These are phyloP conservation scores for Tipula unca DNA, from an alignment of 2,888 invertebrate species.

Conservation along the genomic window DNA sequence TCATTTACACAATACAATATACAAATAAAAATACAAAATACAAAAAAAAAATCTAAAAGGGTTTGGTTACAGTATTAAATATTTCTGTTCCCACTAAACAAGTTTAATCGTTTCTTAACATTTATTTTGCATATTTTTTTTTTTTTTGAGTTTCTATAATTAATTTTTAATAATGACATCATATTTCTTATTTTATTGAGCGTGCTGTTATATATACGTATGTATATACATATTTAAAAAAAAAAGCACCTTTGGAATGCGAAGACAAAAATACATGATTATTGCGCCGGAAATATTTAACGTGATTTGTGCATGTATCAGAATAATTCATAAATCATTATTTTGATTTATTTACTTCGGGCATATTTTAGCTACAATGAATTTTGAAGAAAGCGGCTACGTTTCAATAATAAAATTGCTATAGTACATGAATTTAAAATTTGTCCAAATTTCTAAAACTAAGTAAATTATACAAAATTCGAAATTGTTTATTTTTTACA, in stretches of 20 bases:
- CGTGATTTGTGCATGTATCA: neutral
- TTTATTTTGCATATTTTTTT: neutral
- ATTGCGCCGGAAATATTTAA: neutral
- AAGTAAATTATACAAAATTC: too few relatives aligned
- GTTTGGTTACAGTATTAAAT: constrained; percentile 8
- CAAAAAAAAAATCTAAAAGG: neutral
- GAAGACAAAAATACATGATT: neutral
- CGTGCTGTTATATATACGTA: neutral
- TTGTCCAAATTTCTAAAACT: too few relatives aligned
- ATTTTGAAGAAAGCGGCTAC: too few relatives aligned
- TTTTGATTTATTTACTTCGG: too few relatives aligned
- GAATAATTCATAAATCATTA: neutral
- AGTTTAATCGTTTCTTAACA: constrained; percentile 14
- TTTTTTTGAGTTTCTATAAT: neutral
- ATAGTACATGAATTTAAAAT: too few relatives aligned
- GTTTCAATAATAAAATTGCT: too few relatives aligned
- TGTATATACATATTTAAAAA: neutral
- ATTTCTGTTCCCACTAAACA: neutral
- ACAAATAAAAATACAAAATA: too few relatives aligned
- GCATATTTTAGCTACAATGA: too few relatives aligned
- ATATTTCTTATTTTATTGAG: neutral
- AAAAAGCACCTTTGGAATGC: neutral
- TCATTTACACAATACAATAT: neutral
- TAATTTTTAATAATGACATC: constrained; percentile 14
- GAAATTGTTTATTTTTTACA: too few relatives aligned